Percentiles rank a stretch among this genome's conserved stretches.
These are phyloP conservation scores for Amblyraja radiata DNA, from an alignment of 2,797 vertebrate species.

Conservation along the genomic window DNA sequence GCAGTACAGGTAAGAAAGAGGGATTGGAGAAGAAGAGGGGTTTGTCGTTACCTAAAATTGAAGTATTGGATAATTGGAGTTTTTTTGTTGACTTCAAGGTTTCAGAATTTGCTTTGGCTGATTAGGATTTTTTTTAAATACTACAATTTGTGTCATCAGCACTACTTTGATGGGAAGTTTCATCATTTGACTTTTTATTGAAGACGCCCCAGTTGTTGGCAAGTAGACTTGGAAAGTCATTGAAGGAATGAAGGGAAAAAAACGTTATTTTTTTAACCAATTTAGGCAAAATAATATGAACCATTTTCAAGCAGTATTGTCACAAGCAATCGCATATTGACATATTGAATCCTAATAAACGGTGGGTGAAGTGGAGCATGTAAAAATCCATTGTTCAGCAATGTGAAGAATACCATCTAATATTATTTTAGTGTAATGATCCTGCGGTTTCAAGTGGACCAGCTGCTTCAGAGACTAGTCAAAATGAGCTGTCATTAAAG, in stretches of 20 bases:
- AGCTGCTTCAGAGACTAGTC: conserved; percentile 47
- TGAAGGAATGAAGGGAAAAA: background rate
- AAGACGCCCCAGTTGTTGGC: background rate
- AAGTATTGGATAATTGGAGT: too few relatives aligned
- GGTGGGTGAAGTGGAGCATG: conserved; percentile 47
- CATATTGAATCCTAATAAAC: conserved; percentile 50
- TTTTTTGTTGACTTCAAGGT: too few relatives aligned
- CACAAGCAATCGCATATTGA: conserved; percentile 51
- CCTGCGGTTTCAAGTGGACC: conserved; percentile 49
- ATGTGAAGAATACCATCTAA: conserved; percentile 46
- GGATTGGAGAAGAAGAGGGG: too few relatives aligned
- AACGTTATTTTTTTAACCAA: background rate
- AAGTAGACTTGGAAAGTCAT: background rate
- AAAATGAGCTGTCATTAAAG: conserved; percentile 50
- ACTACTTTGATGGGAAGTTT: background rate
- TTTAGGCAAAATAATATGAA: background rate
- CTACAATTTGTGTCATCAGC: too few relatives aligned
- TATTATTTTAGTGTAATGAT: conserved; percentile 50
- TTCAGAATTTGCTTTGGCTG: too few relatives aligned
- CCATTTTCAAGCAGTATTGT: conserved; percentile 21
- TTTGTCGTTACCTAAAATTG: too few relatives aligned
- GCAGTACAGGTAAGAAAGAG: too few relatives aligned
- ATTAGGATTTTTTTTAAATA: background rate
- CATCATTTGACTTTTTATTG: background rate
- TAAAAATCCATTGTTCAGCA: conserved; percentile 53